Evolutionary conservation across 2,113 vertebrate genomes (phyloP), one percentile per base, ranked within the genome.

Genomic region (Mohoua ochrocephala): DNA sequence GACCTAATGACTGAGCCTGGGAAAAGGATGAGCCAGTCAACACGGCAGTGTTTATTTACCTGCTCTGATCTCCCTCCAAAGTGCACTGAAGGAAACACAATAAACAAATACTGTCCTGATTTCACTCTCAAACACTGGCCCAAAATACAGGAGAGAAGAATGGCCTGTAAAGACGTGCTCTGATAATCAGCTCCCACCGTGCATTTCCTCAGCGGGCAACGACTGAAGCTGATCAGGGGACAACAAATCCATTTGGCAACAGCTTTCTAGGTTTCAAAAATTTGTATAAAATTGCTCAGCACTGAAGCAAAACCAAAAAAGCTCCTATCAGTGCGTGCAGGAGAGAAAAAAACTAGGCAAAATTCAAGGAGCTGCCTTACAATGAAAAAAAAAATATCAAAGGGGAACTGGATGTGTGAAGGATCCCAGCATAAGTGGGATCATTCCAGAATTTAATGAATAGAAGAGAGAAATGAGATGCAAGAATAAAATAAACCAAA

Each of bases 21-120:
- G 23, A 69, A 74, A 92, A 92, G 79, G n/a, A 54, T 50, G 53
- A 87, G 67, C 26, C 21, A 64, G 54, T 78, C 41, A 85, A 70
- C 37, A 68, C 2, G 80, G 89, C 60, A 65, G 61, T 28, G 59
- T 85, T 86, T 92, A 71, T 63, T 74, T 52, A 68, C 71, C 93
- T 87, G 57, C 84, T 96, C 80, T 79, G 23, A 86, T 82, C 64
- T 92, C 61, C 42, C 88, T 59, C 68, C 82, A 87, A 95, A 91
- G 50, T 41, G 78, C 63, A 84, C 81, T 81, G 88, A 93, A 79
- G 64, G 65, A 78, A 95, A 87, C 18, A 61, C 76, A 85, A 73
- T 84, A 76, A 96, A 73, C 15, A 77, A 96, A 93, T 7, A 56
- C 35, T 41, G 37, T 61, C 87, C 90, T 91, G 73, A 75, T 89